Evolutionary conservation across 1,140 invertebrate species (phyloP).

Genomic region (Drosophila auraria): DNA sequence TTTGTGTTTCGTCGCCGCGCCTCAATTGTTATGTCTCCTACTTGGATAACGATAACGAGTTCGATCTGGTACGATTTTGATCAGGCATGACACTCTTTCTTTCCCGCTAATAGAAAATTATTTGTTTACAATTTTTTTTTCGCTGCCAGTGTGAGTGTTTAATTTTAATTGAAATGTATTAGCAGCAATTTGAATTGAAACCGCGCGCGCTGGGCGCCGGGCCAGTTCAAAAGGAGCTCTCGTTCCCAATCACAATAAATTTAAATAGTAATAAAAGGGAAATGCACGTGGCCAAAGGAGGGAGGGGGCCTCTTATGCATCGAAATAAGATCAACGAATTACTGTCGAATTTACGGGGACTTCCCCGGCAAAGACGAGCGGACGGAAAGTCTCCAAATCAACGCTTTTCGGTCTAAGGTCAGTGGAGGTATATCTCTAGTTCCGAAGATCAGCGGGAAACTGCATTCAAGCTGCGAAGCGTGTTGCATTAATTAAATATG

Average conservation of each 20-base stretch:
- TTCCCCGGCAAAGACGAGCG: slow-evolving; percentile 4
- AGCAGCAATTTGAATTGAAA: slow-evolving; percentile 56
- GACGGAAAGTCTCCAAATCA: slow-evolving; percentile 37
- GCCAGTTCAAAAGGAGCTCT: slow-evolving; percentile 28
- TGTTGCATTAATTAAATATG: slow-evolving; percentile 60
- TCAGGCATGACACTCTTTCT: slow-evolving; percentile 39
- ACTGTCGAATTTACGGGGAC: slow-evolving; percentile 5
- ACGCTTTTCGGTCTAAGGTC: slow-evolving; percentile 29
- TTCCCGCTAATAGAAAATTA: slow-evolving; percentile 77
- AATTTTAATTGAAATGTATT: slow-evolving; percentile 75
- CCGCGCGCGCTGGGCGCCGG: slow-evolving; percentile 13
- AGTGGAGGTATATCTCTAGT: slow-evolving; percentile 5
- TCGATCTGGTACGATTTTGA: slow-evolving; percentile 77
- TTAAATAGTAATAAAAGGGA: slow-evolving; percentile 39
- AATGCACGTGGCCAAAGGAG: slow-evolving; percentile 15
- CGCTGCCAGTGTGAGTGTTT: slow-evolving; percentile 43
- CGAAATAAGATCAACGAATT: slow-evolving; percentile 18
- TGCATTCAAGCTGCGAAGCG: slow-evolving; percentile 38
- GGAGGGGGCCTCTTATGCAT: slow-evolving; percentile 16
- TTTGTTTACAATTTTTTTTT: slow-evolving; percentile 71
- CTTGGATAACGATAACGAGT: slow-evolving; percentile 80
- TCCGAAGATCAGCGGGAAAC: slow-evolving; percentile 14
- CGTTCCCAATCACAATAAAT: slow-evolving; percentile 57
- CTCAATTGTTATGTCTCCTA: slow-evolving; percentile 53
- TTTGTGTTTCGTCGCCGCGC: slow-evolving; percentile 36